Base-by-base conservation (phyloP, 2,888 invertebrate genomes). In the Notodonta dromedarius region DNA sequence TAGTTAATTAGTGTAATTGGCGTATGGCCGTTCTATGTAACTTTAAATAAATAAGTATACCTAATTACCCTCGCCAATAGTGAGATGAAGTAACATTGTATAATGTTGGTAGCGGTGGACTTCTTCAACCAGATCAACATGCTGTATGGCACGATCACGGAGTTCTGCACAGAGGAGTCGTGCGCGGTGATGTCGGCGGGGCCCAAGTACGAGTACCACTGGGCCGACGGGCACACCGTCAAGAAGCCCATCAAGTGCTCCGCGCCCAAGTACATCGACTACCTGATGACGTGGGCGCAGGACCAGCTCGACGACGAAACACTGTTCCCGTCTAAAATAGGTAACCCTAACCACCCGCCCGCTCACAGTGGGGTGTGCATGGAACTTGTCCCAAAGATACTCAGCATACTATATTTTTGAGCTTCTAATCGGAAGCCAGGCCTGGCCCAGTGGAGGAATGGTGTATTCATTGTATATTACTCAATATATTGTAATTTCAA, bases 101-200 rank as follows among this genome's bases (percentile, higher is more conserved):
- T 60, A 42, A 11, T 53, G 51, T 64, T 94, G 95, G 52, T 93
- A 99, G 99, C 99, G 82, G 99, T 99, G 69, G 99, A 99, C 94
- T 99, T 99, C 92, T 99, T 99, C 94, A 99, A 99, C 93, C 99
- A 99, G 95, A 99, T 99, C 86, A 99, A 99, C 93, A 99, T 99
- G 99, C 94, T 99, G 70, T 99, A 99, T 84, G 99, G 99, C 58
- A 99, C 99, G 42, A 98, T 99, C 82, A 99, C 99, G n/a, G 99
- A 99, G 93, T 99, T 99, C 93, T 99, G 99, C 89, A 98, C 99
- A 5, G 98, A 99, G 88, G 98, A 98, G 82, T 97, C 98, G 73
- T 99, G 98, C 91, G 97, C 98, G 11, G 98, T 99, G 76, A 99
- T 99, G 99, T 99, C 98, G 11, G 99, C 99, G 13, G 99, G 99